phyloP scores from a whole-genome alignment of 2,113 vertebrate species.

The Corythoichthys haematopterus region DNA sequence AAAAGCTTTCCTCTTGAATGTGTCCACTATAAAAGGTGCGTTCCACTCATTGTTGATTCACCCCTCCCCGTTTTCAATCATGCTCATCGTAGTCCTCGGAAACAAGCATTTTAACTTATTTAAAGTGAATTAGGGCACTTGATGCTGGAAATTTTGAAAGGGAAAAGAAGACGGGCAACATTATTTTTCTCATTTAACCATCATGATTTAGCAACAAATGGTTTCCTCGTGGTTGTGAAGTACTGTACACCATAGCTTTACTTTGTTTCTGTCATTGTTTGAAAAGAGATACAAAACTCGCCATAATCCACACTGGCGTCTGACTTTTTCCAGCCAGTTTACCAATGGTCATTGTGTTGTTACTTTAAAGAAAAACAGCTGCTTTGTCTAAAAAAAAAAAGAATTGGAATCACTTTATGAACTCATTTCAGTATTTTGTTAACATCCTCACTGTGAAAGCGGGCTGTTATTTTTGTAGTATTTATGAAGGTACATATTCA shows the following conservation, averaged over 20 bases:
- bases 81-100: constrained; percentile 53
- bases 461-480: constrained; percentile 62
- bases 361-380: constrained; percentile 53
- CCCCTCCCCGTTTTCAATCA: constrained; percentile 29
- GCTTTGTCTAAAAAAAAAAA: constrained; percentile 68
- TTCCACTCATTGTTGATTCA: constrained; percentile 17
- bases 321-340: constrained; percentile 62
- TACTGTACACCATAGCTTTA: constrained; percentile 82
- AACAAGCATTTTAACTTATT: constrained; percentile 56
- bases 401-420: constrained; percentile 74
- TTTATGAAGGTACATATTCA: constrained; percentile 81
- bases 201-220: constrained; percentile 60
- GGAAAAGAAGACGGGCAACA: constrained; percentile 59
- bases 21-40: constrained; percentile 54
- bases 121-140: constrained; percentile 70
- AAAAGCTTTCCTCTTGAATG: constrained; percentile 73
- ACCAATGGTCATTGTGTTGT: constrained; percentile 64
- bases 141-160: constrained; percentile 77
- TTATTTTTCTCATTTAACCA: constrained; percentile 60
- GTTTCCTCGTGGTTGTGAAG: constrained; percentile 63
- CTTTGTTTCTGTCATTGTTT: constrained; percentile 50
- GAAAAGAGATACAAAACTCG: constrained; percentile 43
- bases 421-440: constrained; percentile 77
- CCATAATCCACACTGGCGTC: constrained; percentile 48
- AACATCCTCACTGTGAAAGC: constrained; percentile 78